Evolutionary conservation across 2,113 vertebrate genomes (phyloP).

Genomic region (Sebastes schlegelii): DNA sequence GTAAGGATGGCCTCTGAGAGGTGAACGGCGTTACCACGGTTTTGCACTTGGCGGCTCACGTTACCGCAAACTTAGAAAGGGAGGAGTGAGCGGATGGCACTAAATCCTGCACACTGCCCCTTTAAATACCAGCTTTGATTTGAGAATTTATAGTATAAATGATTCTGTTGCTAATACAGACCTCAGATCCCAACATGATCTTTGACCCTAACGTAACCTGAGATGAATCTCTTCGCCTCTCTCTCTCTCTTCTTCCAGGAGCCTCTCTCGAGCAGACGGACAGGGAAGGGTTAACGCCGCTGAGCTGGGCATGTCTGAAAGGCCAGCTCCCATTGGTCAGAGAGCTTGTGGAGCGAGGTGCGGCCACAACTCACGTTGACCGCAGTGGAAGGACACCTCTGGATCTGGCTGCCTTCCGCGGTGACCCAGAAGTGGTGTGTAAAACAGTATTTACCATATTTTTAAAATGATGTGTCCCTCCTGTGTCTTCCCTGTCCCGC

Average conservation of each 20-base stretch:
- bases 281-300: conserved; percentile 94
- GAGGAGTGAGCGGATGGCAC: too few species aligned
- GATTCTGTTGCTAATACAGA: too few species aligned
- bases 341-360: conserved; percentile 91
- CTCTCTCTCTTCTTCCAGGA: conserved; percentile 78
- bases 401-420: conserved; percentile 95
- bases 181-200: too few species aligned
- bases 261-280: conserved; percentile 93
- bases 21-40: too few species aligned
- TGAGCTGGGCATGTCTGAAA: conserved; percentile 98
- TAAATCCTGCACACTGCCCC: too few species aligned
- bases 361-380: conserved; percentile 91
- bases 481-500: neutral
- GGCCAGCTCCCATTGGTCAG: conserved; percentile 92
- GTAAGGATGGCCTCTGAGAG: too few species aligned
- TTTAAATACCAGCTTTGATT: too few species aligned
- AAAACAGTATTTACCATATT: neutral
- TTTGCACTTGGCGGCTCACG: too few species aligned
- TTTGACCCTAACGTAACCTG: neutral
- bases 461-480: neutral
- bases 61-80: too few species aligned
- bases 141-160: too few species aligned
- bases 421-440: conserved; percentile 96
- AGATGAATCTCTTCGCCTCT: neutral
- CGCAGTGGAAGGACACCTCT: conserved; percentile 96